Evolutionary conservation across 2,113 vertebrate species (phyloP).

Genomic region (Elephantulus edwardii): DNA sequence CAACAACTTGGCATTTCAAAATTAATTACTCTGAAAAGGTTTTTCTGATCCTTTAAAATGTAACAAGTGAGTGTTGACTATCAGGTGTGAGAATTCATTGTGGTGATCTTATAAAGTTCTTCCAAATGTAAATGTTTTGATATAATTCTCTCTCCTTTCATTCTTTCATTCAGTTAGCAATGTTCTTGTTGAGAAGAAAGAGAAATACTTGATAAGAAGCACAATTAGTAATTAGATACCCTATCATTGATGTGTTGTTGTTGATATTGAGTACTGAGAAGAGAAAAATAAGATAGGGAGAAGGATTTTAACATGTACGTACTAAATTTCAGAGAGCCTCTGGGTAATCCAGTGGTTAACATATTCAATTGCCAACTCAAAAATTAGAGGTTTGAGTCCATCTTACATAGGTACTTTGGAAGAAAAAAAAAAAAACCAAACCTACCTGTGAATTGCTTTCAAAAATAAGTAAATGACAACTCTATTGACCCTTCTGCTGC

Average conservation of each 20-base stretch:
- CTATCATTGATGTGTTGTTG: background rate
- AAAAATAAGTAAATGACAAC: too few relatives aligned
- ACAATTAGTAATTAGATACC: background rate
- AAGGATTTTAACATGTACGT: background rate
- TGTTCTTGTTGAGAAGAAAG: background rate
- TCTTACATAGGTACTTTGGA: too few relatives aligned
- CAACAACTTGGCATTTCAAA: background rate
- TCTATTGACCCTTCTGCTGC: too few relatives aligned
- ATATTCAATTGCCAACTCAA: too few relatives aligned
- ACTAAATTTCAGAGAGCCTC: too few relatives aligned
- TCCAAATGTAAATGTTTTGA: background rate
- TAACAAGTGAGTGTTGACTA: background rate
- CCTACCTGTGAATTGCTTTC: too few relatives aligned
- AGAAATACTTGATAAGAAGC: background rate
- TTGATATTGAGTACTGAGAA: background rate
- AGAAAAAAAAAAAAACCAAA: too few relatives aligned
- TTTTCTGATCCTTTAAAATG: constrained; percentile 6
- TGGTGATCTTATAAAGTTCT: background rate
- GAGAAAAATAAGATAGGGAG: background rate
- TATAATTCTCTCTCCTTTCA: background rate
- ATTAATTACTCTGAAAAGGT: background rate
- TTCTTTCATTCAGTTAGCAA: background rate
- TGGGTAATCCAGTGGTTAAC: too few relatives aligned
- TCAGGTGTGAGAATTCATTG: background rate
- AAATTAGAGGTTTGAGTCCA: too few relatives aligned